Base-by-base conservation (phyloP, 2,113 vertebrate species). In the Oplegnathus fasciatus region DNA sequence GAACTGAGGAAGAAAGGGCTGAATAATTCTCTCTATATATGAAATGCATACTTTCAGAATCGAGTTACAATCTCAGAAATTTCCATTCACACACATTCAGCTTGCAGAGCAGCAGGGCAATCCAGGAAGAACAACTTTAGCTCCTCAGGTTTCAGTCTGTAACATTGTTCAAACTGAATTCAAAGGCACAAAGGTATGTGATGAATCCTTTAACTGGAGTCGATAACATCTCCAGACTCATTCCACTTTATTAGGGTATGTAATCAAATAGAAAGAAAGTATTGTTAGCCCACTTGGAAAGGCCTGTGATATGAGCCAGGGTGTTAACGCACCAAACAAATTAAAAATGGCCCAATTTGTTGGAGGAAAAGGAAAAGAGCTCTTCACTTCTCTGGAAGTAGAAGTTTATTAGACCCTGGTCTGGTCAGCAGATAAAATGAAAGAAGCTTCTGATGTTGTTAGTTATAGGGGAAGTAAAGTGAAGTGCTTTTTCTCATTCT, bases 141-240 rank as follows among this genome's bases (percentile, higher is more conserved):
- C 60, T 86, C 80, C 85, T 92, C 77, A 17, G 34, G 76, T 93
- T 92, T 88, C 88, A 60, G 55, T 32, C 18, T 68, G 18, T 71
- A 71, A 85, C 77, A 60, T 66, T 67, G 60, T 83, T 88, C 72
- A 81, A 64, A 84, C 65, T 40, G 71, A 81, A 81, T 61, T 88
- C 68, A 86, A 83, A 87, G 81, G 70, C 69, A 69, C 3, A 64
- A 65, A 86, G 77, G 81, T 80, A 80, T 85, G 68, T 82, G 86
- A 64, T 65, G 60, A 79, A 82, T 87, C 77, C 77, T 68, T 73
- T 32, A 86, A 73, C 71, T 75, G 65, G 48, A 75, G 40, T 13
- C 58, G 91, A 94, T 91, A 91, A 76, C 86, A 92, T 94, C 86
- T 85, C 80, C 74, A 46, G 70, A 87, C 84, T 89, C 86, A 81